A percentile compares a stretch with the other conserved stretches of the same genome.
phyloP scores from a whole-genome alignment of 2,113 vertebrate species.

The Columba livia region DNA sequence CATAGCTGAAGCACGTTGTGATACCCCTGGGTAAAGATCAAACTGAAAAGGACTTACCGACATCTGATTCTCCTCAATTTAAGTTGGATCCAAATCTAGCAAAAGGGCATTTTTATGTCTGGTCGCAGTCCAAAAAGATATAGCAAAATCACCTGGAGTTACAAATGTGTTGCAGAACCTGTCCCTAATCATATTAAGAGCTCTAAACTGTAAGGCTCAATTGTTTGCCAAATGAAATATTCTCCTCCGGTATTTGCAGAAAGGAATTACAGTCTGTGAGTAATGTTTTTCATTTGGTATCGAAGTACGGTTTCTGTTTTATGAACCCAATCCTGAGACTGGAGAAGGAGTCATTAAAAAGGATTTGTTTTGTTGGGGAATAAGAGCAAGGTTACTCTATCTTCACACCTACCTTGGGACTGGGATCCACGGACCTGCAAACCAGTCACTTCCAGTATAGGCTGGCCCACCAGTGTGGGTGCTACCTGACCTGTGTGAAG shows the following conservation, averaged over 20 bases:
- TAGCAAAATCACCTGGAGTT: constrained; percentile 60
- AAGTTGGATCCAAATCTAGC: constrained; percentile 46
- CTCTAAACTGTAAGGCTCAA: constrained; percentile 55
- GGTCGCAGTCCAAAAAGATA: constrained; percentile 44
- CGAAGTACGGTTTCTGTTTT: not conserved
- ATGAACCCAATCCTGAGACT: constrained; percentile 5
- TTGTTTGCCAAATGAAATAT: constrained; percentile 66
- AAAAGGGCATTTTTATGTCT: constrained; percentile 33
- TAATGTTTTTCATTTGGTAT: constrained; percentile 59
- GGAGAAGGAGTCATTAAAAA: not conserved
- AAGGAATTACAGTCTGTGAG: constrained; percentile 60
- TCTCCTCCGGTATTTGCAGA: constrained; percentile 47
- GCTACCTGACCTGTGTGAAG: not conserved
- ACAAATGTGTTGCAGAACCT: constrained; percentile 72
- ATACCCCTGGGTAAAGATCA: constrained; percentile 42
- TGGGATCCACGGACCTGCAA: not conserved
- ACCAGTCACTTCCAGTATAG: not conserved
- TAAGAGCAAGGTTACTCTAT: not conserved
- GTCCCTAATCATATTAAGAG: constrained; percentile 65
- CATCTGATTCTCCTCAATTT: constrained; percentile 44
- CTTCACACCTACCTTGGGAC: not conserved
- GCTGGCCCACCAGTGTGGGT: not conserved
- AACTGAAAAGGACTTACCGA: constrained; percentile 13
- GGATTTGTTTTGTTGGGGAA: not conserved
- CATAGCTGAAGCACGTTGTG: not conserved